A percentile compares a stretch with the other conserved stretches of the same genome.
These are phyloP conservation scores for Bucorvus abyssinicus DNA, from an alignment of 2,797 vertebrate species.

Conservation along the genomic window DNA sequence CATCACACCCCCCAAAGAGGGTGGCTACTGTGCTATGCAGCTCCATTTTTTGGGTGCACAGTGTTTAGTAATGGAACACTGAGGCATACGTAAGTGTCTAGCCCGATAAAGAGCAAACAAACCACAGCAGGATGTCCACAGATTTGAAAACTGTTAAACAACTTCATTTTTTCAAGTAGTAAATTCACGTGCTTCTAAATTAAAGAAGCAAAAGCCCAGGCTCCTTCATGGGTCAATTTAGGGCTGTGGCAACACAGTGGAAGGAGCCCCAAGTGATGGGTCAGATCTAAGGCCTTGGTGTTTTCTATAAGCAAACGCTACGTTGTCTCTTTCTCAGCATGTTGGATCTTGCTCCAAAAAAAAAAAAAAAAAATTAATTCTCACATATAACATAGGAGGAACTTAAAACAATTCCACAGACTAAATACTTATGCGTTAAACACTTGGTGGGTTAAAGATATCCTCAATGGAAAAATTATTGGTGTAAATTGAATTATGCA, in stretches of 20 bases:
- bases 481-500: background rate
- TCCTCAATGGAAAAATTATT: background rate
- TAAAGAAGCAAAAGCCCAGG: background rate
- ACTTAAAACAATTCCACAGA: background rate
- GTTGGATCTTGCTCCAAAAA: background rate
- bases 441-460: background rate
- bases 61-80: background rate
- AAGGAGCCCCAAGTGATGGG: background rate
- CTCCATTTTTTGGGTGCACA: background rate
- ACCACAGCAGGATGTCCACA: background rate
- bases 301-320: background rate
- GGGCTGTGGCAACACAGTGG: background rate
- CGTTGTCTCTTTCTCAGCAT: background rate
- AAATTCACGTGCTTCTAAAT: background rate
- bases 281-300: background rate
- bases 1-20: background rate
- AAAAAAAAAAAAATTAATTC: background rate
- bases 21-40: background rate
- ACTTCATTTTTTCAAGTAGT: background rate
- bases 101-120: background rate
- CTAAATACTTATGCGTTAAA: background rate
- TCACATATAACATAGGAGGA: background rate
- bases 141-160: background rate
- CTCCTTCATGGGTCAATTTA: background rate
- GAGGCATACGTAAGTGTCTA: background rate